Evolutionary conservation across 2,113 vertebrate genomes (phyloP), one percentile per base, ranked within the genome.

Genomic region (Meleagris gallopavo): DNA sequence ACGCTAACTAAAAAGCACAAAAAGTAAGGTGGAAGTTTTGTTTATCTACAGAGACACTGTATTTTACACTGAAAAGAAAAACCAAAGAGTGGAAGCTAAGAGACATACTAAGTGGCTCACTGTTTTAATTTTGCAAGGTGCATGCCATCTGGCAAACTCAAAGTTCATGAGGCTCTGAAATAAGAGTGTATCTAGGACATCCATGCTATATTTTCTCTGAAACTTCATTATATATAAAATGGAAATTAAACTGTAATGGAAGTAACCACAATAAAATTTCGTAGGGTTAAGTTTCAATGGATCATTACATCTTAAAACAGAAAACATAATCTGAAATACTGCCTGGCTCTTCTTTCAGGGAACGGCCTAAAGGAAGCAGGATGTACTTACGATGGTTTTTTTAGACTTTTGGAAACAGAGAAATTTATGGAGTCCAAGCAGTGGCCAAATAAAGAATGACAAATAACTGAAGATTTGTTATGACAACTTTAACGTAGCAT

Each of bases 401-500:
- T 78, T 92, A 85, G 64, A 77, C 15, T 86, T 61, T 77, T 80
- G 93, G 85, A 94, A 95, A 94, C 54, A 62, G 71, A 88, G 65
- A 43, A 91, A 91, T 67, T 89, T 71, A 77, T 15, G 78, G 46
- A 93, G 64, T 36, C 55, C 34, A 94, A 83, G 69, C 24, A 83
- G 80, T 64, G 78, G 93, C 36, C 67, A 74, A 88, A 88, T 55
- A 61, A 89, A 94, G 75, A 91, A 86, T 64, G 75, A 89, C 64
- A 95, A 88, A 86, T 80, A 90, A 73, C 34, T 73, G 38, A 60
- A 55, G 57, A 86, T 90, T 88, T 93, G 71, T 93, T 94, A 91
- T 64, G 87, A 80, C 89, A 96, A 78, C 85, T 91, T 77, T 91
- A 75, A 94, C 72, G 67, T 93, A 86, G 92, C 41, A 92, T 61